phyloP scores from a whole-genome alignment of 1,140 invertebrate species.

The Leptopilina boulardi region DNA sequence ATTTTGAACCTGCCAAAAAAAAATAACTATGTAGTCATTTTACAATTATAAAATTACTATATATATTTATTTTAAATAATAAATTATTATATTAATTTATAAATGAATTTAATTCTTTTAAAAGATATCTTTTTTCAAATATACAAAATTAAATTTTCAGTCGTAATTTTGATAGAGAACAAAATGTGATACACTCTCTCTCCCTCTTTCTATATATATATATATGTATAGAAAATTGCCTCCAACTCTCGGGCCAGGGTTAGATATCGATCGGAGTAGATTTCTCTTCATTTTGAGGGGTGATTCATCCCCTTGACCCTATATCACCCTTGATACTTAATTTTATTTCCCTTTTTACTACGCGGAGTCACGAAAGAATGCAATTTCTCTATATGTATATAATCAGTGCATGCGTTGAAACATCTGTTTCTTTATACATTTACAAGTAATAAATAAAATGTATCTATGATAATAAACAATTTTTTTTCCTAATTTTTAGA shows the following conservation, averaged over 20 bases:
- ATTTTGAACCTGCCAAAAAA: neutral
- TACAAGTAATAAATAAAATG: neutral
- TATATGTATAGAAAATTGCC: neutral
- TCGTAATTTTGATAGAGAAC: too few relatives aligned
- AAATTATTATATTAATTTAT: too few relatives aligned
- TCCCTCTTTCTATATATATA: too few relatives aligned
- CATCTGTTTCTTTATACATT: neutral
- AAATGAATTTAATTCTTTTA: too few relatives aligned
- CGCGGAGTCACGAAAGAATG: neutral
- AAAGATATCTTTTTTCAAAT: too few relatives aligned
- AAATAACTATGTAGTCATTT: too few relatives aligned
- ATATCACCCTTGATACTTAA: slow-evolving; percentile 33
- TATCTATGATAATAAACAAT: neutral
- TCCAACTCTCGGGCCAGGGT: neutral
- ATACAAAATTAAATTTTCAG: too few relatives aligned
- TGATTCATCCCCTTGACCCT: slow-evolving; percentile 60
- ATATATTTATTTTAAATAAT: too few relatives aligned
- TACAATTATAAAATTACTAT: too few relatives aligned
- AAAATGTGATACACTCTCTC: too few relatives aligned
- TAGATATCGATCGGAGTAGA: slow-evolving; percentile 55
- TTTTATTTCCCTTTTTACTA: slow-evolving; percentile 16
- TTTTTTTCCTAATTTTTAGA: neutral
- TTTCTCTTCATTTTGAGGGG: slow-evolving; percentile 49
- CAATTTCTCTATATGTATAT: neutral
- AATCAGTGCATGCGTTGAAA: neutral